Evolutionary conservation across 2,113 vertebrate genomes (phyloP).

Genomic region (Hippolais icterina): DNA sequence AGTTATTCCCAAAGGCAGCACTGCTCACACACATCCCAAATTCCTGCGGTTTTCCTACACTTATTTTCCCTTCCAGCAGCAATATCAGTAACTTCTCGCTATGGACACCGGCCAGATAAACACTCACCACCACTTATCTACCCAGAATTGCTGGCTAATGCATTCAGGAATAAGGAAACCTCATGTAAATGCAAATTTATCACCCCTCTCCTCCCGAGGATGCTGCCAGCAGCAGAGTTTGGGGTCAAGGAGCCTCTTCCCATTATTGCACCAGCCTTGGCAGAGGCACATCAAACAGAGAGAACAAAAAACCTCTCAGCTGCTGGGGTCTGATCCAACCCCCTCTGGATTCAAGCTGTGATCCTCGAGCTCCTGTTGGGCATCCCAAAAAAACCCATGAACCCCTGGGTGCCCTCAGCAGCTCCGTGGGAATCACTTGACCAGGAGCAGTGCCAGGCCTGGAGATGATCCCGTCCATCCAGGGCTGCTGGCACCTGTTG

Average conservation of each 20-base stretch:
- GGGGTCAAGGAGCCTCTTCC: not conserved
- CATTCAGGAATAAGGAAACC: not conserved
- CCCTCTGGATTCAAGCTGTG: not conserved
- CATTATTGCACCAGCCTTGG: not conserved
- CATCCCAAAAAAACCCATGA: no score
- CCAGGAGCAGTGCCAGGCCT: not conserved
- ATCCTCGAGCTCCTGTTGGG: not conserved
- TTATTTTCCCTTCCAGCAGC: not conserved
- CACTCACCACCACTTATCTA: not conserved
- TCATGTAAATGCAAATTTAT: not conserved
- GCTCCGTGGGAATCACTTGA: fast-evolving
- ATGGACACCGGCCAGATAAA: not conserved
- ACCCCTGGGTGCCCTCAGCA: not conserved
- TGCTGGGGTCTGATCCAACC: not conserved
- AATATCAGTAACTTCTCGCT: not conserved
- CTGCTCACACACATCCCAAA: not conserved
- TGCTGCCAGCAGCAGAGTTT: fast-evolving
- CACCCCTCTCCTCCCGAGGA: not conserved
- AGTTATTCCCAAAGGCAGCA: not conserved
- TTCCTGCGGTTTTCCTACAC: fast-evolving
- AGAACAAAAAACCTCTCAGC: not conserved
- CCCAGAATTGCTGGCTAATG: not conserved
- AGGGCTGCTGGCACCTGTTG: not conserved
- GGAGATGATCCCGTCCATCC: fast-evolving
- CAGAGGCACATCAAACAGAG: not conserved